Evolutionary conservation across 1,140 invertebrate genomes (phyloP).

Genomic region (Druon quercuslanigerum): DNA sequence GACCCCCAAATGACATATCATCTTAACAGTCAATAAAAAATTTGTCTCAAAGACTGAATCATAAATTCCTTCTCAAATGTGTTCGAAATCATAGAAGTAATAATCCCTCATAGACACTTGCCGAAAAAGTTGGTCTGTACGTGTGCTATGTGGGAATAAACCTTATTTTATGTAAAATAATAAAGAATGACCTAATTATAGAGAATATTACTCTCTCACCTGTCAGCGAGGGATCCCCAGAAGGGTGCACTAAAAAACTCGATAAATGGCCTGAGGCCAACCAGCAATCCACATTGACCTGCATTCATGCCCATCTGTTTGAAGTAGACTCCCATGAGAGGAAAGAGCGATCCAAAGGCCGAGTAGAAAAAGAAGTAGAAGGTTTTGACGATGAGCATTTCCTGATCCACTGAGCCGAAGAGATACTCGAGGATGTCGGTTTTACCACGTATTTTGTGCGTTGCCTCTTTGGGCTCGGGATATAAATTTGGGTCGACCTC

Average conservation of each 20-base stretch:
- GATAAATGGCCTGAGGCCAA: slow-evolving; percentile 95
- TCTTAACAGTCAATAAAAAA: too few relatives aligned
- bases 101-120: too few relatives aligned
- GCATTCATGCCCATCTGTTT: slow-evolving; percentile 99
- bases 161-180: too few relatives aligned
- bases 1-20: too few relatives aligned
- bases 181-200: neutral
- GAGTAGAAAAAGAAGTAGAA: slow-evolving; percentile 99
- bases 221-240: slow-evolving; percentile 96
- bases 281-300: slow-evolving; percentile 93
- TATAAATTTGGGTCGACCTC: slow-evolving; percentile 86
- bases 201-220: slow-evolving; percentile 73
- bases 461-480: slow-evolving; percentile 89
- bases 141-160: too few relatives aligned
- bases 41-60: too few relatives aligned
- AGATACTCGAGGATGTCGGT: slow-evolving; percentile 89
- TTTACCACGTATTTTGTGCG: slow-evolving; percentile 90
- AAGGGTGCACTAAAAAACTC: slow-evolving; percentile 98
- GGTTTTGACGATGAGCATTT: slow-evolving; percentile 93
- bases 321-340: slow-evolving; percentile 98
- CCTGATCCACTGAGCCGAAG: slow-evolving; percentile 89
- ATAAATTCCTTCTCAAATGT: too few relatives aligned
- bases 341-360: slow-evolving; percentile 98
- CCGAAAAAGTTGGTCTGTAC: too few relatives aligned
- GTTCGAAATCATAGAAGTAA: too few relatives aligned